Conservation (phyloP, 2,113 vertebrate genomes). For the Misgurnus mizolepis region DNA sequence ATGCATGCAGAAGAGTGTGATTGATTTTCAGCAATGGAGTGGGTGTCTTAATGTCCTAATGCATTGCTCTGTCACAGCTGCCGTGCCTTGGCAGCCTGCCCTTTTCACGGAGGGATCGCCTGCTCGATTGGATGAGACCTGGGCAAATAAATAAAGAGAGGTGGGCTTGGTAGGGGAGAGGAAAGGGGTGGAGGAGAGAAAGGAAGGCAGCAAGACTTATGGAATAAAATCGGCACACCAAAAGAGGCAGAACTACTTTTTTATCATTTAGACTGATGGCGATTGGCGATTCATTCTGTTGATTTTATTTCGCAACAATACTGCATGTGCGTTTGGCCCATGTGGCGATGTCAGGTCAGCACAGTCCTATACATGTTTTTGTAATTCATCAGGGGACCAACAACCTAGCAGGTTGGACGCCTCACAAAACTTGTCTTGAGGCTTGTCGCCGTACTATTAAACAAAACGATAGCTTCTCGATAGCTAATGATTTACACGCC, state of each 20-base stretch:
- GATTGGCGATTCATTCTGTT: constrained; percentile 12
- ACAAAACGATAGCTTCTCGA: constrained; percentile 7
- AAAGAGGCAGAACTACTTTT: neutral
- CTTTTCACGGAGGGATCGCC: constrained; percentile 72
- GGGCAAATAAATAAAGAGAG: constrained; percentile 49
- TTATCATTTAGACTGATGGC: constrained; percentile 24
- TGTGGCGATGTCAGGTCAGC: neutral
- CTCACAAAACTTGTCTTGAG: neutral
- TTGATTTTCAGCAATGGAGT: constrained; percentile 71
- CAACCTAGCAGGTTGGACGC: neutral
- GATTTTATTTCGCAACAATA: neutral
- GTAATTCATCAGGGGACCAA: neutral
- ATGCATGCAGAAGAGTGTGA: constrained; percentile 66
- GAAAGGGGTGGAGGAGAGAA: neutral
- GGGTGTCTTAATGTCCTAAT: constrained; percentile 77
- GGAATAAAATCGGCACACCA: neutral
- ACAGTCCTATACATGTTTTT: neutral
- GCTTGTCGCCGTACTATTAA: neutral
- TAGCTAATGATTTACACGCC: neutral
- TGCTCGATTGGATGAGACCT: constrained; percentile 70
- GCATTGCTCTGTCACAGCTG: constrained; percentile 74
- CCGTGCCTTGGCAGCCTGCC: constrained; percentile 73
- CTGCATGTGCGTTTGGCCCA: neutral
- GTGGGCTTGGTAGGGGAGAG: neutral
- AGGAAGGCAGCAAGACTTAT: neutral